A percentile compares a stretch with the other conserved stretches of the same genome.
phyloP scores from a whole-genome alignment of 1,140 invertebrate species.

The Trichonephila clavata region DNA sequence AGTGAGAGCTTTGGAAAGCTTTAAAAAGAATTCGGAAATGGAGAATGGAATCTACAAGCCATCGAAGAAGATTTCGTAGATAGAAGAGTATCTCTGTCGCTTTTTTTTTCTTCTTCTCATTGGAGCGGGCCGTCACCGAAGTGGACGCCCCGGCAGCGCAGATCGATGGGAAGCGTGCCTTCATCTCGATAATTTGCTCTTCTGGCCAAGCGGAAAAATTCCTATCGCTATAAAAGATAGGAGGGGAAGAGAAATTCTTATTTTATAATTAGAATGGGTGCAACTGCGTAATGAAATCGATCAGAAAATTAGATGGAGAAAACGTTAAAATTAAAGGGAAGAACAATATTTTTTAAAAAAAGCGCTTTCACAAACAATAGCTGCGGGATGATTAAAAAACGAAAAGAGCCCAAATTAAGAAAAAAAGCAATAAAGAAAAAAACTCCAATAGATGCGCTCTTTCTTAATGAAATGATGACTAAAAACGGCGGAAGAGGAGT shows the following conservation, averaged over 20 bases:
- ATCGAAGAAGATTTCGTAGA: no score
- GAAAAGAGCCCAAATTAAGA: not conserved
- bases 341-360: constrained; percentile 1
- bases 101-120: no score
- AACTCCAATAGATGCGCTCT: constrained; percentile 11
- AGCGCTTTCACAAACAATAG: constrained; percentile 1
- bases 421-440: constrained; percentile 25
- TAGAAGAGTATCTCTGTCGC: no score
- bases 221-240: not conserved
- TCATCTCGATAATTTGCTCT: constrained; percentile 52
- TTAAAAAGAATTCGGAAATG: no score
- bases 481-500: constrained; percentile 32
- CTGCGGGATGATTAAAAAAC: constrained; percentile 17
- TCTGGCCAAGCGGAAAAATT: constrained; percentile 61
- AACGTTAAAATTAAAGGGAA: not conserved
- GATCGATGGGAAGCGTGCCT: constrained; percentile 57
- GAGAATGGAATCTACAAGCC: no score
- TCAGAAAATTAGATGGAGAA: constrained; percentile 72
- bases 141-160: not conserved
- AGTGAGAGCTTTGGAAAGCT: no score
- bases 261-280: constrained; percentile 75
- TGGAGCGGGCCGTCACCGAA: no score
- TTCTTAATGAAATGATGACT: constrained; percentile 64
- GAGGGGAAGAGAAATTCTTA: not conserved
- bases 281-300: constrained; percentile 72